Percentiles rank a stretch among this genome's conserved stretches.
These are phyloP conservation scores for Eubasilissa regina DNA, from an alignment of 1,140 invertebrate species.

Conservation along the genomic window DNA sequence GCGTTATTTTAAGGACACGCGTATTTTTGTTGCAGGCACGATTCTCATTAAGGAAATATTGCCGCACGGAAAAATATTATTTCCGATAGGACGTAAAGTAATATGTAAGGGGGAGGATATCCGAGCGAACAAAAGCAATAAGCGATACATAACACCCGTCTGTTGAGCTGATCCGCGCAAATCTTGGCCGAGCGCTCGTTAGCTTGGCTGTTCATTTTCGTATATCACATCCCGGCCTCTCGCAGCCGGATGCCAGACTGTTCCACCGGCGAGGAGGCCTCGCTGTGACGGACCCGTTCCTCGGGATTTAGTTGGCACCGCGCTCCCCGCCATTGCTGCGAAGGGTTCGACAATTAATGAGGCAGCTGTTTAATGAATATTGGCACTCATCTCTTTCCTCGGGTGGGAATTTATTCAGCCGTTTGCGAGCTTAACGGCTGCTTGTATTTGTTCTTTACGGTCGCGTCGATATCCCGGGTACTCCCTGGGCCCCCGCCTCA, in stretches of 20 bases:
- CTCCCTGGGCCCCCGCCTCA: not conserved
- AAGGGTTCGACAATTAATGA: slow-evolving; percentile 52
- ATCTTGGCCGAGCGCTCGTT: slow-evolving; percentile 37
- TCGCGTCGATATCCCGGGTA: slow-evolving; percentile 3
- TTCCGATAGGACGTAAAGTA: slow-evolving; percentile 56
- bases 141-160: slow-evolving; percentile 55
- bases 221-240: slow-evolving; percentile 46
- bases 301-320: slow-evolving; percentile 42
- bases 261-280: slow-evolving; percentile 20
- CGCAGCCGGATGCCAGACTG: slow-evolving; percentile 11
- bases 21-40: slow-evolving; percentile 59
- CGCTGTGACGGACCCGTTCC: slow-evolving; percentile 56
- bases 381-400: slow-evolving; percentile 54
- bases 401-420: slow-evolving; percentile 39
- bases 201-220: slow-evolving; percentile 49
- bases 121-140: slow-evolving; percentile 59
- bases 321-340: not conserved
- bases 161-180: slow-evolving; percentile 44
- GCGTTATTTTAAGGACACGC: slow-evolving; percentile 48
- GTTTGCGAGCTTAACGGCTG: slow-evolving; percentile 20
- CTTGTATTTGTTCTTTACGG: slow-evolving; percentile 30
- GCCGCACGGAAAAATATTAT: slow-evolving; percentile 59
- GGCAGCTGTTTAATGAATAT: slow-evolving; percentile 56
- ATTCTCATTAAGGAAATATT: slow-evolving; percentile 61
- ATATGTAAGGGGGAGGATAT: slow-evolving; percentile 51